These are phyloP conservation scores for Brotula barbata DNA, from an alignment of 2,797 vertebrate species.

Conservation along the genomic window DNA sequence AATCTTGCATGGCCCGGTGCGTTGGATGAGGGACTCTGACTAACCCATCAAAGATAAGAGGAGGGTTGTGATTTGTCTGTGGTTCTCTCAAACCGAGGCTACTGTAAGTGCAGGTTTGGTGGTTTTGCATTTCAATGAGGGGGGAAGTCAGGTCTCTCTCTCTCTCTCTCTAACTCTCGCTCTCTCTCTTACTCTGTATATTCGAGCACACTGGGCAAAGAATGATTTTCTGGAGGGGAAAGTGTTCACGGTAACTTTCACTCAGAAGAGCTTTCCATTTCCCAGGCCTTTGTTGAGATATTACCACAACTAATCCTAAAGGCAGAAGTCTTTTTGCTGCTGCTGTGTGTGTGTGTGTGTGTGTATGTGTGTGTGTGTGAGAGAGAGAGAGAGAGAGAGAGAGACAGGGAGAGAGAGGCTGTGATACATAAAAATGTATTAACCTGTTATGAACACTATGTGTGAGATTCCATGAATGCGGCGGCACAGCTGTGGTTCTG, in stretches of 20 bases:
- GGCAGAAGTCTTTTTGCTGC: conserved; percentile 45
- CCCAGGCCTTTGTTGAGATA: conserved; percentile 56
- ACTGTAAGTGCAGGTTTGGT: neutral
- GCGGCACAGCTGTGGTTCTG: no score
- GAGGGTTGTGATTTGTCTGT: no score
- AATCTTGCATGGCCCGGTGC: no score
- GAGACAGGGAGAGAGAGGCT: no score
- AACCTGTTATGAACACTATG: no score
- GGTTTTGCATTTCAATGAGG: conserved; percentile 4
- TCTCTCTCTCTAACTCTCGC: neutral
- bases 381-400: no score
- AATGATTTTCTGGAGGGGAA: conserved; percentile 41
- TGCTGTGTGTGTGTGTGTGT: conserved; percentile 15
- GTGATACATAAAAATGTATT: no score
- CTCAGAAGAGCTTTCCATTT: conserved; percentile 61
- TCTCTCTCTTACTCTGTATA: neutral
- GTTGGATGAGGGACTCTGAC: no score
- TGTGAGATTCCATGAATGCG: no score
- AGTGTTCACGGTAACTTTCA: conserved; percentile 52
- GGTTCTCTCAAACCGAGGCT: neutral
- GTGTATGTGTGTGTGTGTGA: conserved; percentile 24
- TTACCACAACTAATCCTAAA: conserved; percentile 63
- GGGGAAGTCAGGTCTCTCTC: neutral
- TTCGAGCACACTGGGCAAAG: neutral
- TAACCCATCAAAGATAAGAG: no score